Evolutionary conservation across 1,140 invertebrate species (phyloP), one percentile per base, ranked within the genome.

Genomic region (Macrobrachium nipponense): DNA sequence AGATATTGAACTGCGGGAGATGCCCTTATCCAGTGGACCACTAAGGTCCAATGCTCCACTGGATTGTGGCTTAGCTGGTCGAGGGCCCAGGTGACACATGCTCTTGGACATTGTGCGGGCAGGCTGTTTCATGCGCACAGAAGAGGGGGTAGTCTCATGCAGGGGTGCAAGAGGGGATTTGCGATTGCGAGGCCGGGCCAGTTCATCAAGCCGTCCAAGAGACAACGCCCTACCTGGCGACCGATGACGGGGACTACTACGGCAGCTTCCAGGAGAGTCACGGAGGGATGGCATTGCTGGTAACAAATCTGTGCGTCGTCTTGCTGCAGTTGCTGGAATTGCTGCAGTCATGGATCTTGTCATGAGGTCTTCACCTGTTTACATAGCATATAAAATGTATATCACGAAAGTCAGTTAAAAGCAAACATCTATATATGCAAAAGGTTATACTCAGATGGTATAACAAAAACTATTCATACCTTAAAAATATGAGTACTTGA

Each of bases 151-250:
- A 70, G 83, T 78, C 87, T 89, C 90, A 87, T 89, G 88, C 89
- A 89, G 80, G 82, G 90, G 89, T 86, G 80, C 84, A 86, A 90
- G 79, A 80, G 86, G 86, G 80, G 83, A 82, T 80, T 76, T 87
- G 83, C 89, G 89, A 89, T 93, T 91, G 92, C 95, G 92, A 81
- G 96, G 95, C 91, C 94, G 94, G 89, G 95, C 93, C 91, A 97
- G 93, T 90, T 95, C 94, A 93, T 97, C 96, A 93, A 97, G 93
- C 90, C 96, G 94, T 90, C 96, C 96, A 96, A 97, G 96, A 90
- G 96, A 97, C 92, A 95, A 95, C 90, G 96, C 96, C 94, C 96
- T 96, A 91, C 91, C 91, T 92, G 91, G 90, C 79, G 91, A 89
- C 62, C 89, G 73, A 82, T 86, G 81, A 86, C 89, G 89, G 59